Conservation (phyloP, 2,888 invertebrate species). For the Isoperla grammatica region DNA sequence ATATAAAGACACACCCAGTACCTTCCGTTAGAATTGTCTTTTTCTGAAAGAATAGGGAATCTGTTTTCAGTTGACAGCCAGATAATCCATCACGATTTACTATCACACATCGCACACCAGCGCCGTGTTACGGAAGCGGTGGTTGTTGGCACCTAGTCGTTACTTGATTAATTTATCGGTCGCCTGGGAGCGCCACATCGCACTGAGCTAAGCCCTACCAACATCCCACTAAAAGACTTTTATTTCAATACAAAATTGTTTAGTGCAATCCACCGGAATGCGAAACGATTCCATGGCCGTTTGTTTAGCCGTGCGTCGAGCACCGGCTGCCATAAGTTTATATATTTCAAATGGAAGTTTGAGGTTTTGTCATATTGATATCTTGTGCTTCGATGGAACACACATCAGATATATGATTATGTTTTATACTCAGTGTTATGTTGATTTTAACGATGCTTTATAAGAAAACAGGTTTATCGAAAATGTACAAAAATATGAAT, state of each 20-base stretch:
- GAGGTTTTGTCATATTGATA: too few relatives aligned
- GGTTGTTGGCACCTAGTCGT: slow-evolving; percentile 30
- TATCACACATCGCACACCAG: slow-evolving; percentile 25
- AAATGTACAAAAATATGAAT: too few relatives aligned
- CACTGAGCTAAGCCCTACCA: neutral
- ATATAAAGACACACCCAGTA: too few relatives aligned
- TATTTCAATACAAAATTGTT: slow-evolving; percentile 7
- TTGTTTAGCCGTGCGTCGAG: too few relatives aligned
- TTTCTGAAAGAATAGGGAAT: neutral
- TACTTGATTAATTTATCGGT: slow-evolving; percentile 32
- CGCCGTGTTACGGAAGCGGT: slow-evolving; percentile 23
- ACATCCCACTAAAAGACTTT: slow-evolving; percentile 10
- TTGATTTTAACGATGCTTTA: too few relatives aligned
- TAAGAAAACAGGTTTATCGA: too few relatives aligned
- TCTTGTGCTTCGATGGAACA: too few relatives aligned
- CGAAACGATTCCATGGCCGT: neutral
- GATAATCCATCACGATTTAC: slow-evolving; percentile 32
- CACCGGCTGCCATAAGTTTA: too few relatives aligned
- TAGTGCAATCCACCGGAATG: slow-evolving; percentile 6
- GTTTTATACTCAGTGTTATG: too few relatives aligned
- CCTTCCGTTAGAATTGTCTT: too few relatives aligned
- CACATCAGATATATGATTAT: too few relatives aligned
- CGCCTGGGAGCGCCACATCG: slow-evolving; percentile 25
- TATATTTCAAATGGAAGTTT: too few relatives aligned
- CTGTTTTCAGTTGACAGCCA: neutral